phyloP scores from a whole-genome alignment of 2,797 vertebrate species.

The Mormyrus hasselquistii region DNA sequence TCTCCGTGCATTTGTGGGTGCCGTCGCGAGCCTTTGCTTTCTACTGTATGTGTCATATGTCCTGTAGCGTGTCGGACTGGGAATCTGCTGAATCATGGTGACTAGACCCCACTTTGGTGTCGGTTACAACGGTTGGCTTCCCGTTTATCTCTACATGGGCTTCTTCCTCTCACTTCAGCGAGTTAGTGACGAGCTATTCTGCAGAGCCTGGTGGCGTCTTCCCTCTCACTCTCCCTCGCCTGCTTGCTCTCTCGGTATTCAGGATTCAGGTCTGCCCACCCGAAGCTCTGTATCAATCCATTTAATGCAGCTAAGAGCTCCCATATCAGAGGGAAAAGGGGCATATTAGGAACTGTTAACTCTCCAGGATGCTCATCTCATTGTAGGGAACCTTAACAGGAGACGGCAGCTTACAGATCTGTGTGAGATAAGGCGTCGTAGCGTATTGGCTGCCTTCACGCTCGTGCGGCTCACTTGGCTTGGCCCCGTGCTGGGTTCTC shows the following conservation, averaged over 20 bases:
- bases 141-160: background rate
- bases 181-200: background rate
- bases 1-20: background rate
- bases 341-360: background rate
- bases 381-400: background rate
- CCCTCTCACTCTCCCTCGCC: background rate
- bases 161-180: background rate
- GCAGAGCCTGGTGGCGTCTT: background rate
- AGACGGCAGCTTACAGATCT: background rate
- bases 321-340: background rate
- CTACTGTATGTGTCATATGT: background rate
- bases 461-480: background rate
- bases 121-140: background rate
- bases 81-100: conserved; percentile 21
- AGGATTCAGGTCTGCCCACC: background rate
- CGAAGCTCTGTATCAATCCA: background rate
- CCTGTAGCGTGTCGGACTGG: conserved; percentile 12
- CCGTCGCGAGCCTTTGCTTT: background rate
- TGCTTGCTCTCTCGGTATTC: background rate
- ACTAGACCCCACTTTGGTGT: conserved; percentile 1
- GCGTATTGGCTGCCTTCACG: background rate
- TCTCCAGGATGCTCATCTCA: background rate
- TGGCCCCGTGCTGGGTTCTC: background rate
- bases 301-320: background rate
- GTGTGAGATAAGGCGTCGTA: background rate